These are phyloP conservation scores for Elgaria multicarinata DNA, from an alignment of 2,113 vertebrate genomes.

Conservation along the genomic window DNA sequence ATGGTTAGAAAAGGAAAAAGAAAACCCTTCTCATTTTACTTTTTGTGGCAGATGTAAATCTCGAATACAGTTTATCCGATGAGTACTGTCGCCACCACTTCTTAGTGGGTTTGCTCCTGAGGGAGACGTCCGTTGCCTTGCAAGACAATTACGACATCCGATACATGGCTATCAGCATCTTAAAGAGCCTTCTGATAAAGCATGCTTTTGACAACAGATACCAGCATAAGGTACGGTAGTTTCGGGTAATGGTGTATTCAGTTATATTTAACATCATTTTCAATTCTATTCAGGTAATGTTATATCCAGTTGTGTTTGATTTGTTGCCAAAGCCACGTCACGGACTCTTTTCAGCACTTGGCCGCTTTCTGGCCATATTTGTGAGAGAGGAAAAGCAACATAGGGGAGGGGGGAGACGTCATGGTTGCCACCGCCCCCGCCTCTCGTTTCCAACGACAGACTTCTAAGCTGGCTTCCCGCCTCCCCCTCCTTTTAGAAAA, in stretches of 20 bases:
- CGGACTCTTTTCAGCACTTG: not conserved
- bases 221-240: constrained; percentile 82
- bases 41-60: constrained; percentile 85
- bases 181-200: constrained; percentile 96
- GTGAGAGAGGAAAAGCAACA: not conserved
- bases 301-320: not conserved
- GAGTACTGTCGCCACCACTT: constrained; percentile 96
- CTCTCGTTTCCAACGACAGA: too few relatives aligned
- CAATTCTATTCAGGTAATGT: not conserved
- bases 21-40: constrained; percentile 12
- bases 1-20: not conserved
- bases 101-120: constrained; percentile 91
- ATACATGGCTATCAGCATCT: constrained; percentile 85
- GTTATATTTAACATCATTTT: too few relatives aligned
- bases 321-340: not conserved
- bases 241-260: not conserved
- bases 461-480: too few relatives aligned
- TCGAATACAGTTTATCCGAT: constrained; percentile 94
- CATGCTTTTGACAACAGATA: constrained; percentile 96
- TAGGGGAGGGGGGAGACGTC: too few relatives aligned
- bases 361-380: not conserved
- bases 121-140: constrained; percentile 89
- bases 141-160: constrained; percentile 89
- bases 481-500: not conserved
- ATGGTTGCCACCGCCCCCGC: too few relatives aligned